These are phyloP conservation scores for Polypterus bichir DNA, from an alignment of 2,113 vertebrate species.

Conservation along the genomic window DNA sequence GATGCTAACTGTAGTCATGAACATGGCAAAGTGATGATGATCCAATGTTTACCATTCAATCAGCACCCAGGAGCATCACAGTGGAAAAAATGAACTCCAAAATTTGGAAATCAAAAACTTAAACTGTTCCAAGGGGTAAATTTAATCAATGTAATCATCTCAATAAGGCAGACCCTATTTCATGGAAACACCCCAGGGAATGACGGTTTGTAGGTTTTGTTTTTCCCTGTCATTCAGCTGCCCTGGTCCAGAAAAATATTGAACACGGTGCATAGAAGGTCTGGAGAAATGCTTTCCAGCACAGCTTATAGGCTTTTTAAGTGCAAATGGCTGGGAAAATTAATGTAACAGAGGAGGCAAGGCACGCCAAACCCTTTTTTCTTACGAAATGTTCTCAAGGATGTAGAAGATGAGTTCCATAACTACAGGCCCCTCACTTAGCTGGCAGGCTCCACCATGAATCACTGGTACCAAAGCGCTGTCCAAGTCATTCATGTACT, in stretches of 20 bases:
- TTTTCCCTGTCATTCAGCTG: conserved; percentile 25
- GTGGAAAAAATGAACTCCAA: not conserved
- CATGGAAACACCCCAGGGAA: not conserved
- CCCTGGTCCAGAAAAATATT: conserved; percentile 41
- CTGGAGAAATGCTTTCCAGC: conserved; percentile 51
- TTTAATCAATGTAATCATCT: conserved; percentile 7
- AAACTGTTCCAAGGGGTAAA: not conserved
- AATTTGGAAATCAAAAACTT: not conserved
- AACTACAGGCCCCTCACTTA: conserved; percentile 68
- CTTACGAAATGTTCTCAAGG: conserved; percentile 84
- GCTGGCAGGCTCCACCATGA: conserved; percentile 78
- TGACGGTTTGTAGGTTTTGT: not conserved
- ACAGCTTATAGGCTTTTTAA: conserved; percentile 62
- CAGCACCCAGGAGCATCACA: not conserved
- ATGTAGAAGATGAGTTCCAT: conserved; percentile 97
- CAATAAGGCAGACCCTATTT: not conserved
- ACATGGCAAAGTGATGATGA: not conserved
- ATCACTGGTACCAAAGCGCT: conserved; percentile 83
- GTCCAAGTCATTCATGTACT: conserved; percentile 87
- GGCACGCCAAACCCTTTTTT: conserved; percentile 20
- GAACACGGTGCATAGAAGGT: conserved; percentile 76
- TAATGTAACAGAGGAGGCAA: conserved; percentile 38
- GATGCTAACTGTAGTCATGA: not conserved
- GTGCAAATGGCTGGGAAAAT: conserved; percentile 62
- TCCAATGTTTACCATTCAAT: not conserved